Percentiles rank a stretch among this genome's conserved stretches.
phyloP scores from a whole-genome alignment of 2,797 vertebrate genomes.

The Centropyge bicolor region DNA sequence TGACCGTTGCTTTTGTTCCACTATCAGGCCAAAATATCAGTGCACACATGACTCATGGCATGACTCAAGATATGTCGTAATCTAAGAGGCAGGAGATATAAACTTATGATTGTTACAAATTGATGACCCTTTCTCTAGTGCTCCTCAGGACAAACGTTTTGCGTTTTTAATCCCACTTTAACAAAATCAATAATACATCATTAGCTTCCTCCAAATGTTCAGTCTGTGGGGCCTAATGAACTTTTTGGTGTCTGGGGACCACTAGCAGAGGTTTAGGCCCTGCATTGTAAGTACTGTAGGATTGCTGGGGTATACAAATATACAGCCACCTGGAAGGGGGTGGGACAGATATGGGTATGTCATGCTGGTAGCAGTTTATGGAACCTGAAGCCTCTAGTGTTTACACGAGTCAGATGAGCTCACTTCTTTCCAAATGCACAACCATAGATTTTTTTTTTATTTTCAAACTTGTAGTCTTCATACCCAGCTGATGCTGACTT shows the following conservation, averaged over 20 bases:
- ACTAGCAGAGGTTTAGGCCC: background rate
- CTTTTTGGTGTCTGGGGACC: background rate
- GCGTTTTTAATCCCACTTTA: background rate
- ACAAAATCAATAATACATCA: background rate
- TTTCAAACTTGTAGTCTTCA: background rate
- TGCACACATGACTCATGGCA: background rate
- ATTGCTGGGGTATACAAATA: background rate
- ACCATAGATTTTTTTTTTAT: background rate
- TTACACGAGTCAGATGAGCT: too few species aligned
- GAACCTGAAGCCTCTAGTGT: background rate
- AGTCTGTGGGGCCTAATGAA: background rate
- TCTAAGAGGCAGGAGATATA: background rate
- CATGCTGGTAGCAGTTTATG: background rate
- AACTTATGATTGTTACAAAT: background rate
- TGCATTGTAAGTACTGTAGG: background rate
- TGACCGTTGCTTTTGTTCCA: conserved; percentile 5
- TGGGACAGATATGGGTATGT: background rate
- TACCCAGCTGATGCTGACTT: background rate
- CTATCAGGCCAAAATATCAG: background rate
- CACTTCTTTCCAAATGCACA: background rate
- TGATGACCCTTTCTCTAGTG: background rate
- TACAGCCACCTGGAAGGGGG: background rate
- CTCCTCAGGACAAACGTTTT: background rate
- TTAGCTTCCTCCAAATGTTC: background rate
- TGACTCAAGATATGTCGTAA: conserved; percentile 7